Evolutionary conservation across 2,797 vertebrate species (phyloP).

Genomic region (Tachyglossus aculeatus): DNA sequence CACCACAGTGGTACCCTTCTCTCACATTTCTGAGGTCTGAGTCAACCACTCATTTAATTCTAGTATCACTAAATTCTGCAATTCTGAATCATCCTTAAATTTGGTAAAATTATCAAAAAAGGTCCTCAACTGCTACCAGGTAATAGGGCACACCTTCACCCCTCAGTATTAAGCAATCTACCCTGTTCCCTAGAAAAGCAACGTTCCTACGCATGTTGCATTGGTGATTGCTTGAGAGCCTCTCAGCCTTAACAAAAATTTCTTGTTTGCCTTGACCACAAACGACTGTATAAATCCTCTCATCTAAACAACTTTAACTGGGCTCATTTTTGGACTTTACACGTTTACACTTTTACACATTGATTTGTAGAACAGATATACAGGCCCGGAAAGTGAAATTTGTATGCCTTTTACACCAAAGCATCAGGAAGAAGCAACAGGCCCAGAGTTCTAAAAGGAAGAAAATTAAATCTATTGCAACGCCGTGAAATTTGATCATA

Average conservation of each 20-base stretch:
- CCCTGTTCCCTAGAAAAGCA: neutral
- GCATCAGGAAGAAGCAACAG: too few species aligned
- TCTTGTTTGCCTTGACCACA: neutral
- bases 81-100: too few species aligned
- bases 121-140: too few species aligned
- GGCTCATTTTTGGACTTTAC: rapidly evolving
- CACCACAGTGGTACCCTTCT: too few species aligned
- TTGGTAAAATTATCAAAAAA: too few species aligned
- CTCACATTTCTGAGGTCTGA: too few species aligned
- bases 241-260: neutral
- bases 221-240: neutral
- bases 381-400: conserved; percentile 9
- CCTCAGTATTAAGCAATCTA: neutral
- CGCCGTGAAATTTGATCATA: too few species aligned
- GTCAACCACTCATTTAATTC: too few species aligned
- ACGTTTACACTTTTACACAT: neutral
- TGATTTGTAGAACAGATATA: neutral
- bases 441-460: too few species aligned
- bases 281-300: neutral
- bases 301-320: neutral
- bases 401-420: too few species aligned
- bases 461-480: too few species aligned
- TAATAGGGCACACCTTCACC: neutral
- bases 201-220: neutral
- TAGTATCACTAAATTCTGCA: too few species aligned